Evolutionary conservation across 2,888 invertebrate species (phyloP).

Genomic region (Agrochola litura): DNA sequence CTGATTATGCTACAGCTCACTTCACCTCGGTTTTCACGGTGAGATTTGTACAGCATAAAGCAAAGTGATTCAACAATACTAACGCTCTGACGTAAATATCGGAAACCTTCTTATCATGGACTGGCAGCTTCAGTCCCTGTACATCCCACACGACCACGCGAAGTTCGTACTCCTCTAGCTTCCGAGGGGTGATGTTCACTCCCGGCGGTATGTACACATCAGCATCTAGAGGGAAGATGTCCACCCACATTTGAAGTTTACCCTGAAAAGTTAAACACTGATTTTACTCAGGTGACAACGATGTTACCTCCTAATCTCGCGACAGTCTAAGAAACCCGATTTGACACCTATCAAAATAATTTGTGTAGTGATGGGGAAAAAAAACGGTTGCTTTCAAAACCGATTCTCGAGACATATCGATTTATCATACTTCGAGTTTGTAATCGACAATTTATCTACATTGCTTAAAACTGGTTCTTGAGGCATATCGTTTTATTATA

Average conservation of each 20-base stretch:
- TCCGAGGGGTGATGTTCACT: conserved; percentile 94
- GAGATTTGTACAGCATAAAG: too few species aligned
- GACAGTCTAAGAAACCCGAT: too few species aligned
- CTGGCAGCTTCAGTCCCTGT: conserved; percentile 90
- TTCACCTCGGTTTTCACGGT: too few species aligned
- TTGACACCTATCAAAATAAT: too few species aligned
- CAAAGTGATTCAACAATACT: conserved; percentile 62
- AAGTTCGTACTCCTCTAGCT: conserved; percentile 92
- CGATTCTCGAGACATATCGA: too few species aligned
- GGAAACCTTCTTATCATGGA: conserved; percentile 93
- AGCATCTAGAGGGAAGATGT: conserved; percentile 93
- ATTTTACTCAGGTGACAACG: background rate
- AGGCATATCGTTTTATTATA: too few species aligned
- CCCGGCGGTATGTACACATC: conserved; percentile 92
- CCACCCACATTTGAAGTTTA: conserved; percentile 97
- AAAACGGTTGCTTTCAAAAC: too few species aligned
- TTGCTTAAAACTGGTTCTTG: too few species aligned
- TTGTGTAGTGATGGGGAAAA: too few species aligned
- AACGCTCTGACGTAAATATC: conserved; percentile 95
- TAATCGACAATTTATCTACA: too few species aligned
- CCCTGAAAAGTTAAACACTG: conserved; percentile 91
- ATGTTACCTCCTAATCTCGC: background rate
- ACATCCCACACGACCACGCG: conserved; percentile 93
- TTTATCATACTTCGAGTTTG: too few species aligned
- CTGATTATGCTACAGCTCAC: too few species aligned